Percentiles rank a stretch among this genome's conserved stretches.
Conservation (phyloP, 2,888 invertebrate genomes). For the Hipparchia sbordonii region DNA sequence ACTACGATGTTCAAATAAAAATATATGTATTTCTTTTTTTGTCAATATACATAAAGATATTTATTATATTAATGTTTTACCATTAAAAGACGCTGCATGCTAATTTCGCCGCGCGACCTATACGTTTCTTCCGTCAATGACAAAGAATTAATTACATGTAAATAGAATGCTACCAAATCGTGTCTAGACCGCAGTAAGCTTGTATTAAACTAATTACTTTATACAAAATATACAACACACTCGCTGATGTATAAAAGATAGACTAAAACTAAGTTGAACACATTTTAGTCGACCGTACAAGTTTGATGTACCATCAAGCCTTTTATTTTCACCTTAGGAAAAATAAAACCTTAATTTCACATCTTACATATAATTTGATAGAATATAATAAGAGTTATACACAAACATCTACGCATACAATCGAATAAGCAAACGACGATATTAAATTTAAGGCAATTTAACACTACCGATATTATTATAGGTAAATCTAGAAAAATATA, state of each 20-base stretch:
- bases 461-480: too few species aligned
- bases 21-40: too few species aligned
- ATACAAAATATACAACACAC: conserved; percentile 24
- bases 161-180: too few species aligned
- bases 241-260: not conserved
- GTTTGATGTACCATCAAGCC: not conserved
- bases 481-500: too few species aligned
- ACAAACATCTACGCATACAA: not conserved
- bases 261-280: conserved; percentile 31
- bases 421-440: not conserved
- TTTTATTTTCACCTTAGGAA: not conserved
- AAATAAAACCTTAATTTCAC: not conserved
- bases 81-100: too few species aligned
- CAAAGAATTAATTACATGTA: too few species aligned
- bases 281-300: conserved; percentile 3
- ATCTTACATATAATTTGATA: not conserved
- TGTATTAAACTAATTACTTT: not conserved
- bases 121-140: too few species aligned
- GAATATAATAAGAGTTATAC: not conserved
- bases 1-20: too few species aligned
- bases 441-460: conserved; percentile 1
- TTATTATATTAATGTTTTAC: too few species aligned
- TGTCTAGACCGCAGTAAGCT: too few species aligned
- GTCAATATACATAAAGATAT: too few species aligned
- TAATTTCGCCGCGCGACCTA: too few species aligned